A percentile compares a stretch with the other conserved stretches of the same genome.
Evolutionary conservation across 2,888 invertebrate genomes (phyloP).

Genomic region (Ichneumoninae sp.): DNA sequence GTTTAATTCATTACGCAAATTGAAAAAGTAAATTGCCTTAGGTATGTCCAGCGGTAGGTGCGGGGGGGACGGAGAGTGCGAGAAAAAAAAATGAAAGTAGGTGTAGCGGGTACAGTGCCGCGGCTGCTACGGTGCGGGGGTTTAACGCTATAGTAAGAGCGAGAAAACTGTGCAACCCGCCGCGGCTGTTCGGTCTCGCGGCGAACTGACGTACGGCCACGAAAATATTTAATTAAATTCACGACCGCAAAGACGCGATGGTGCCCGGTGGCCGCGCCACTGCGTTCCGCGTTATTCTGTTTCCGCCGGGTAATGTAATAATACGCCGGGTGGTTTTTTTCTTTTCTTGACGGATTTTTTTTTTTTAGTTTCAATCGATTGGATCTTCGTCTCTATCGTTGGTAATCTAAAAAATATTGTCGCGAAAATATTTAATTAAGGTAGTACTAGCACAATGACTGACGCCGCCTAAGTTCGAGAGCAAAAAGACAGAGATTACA

Average conservation of each 20-base stretch:
- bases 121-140: background rate
- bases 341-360: background rate
- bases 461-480: too few species aligned
- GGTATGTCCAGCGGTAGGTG: slow-evolving; percentile 70
- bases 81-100: slow-evolving; percentile 46
- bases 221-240: slow-evolving; percentile 84
- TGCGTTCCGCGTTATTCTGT: slow-evolving; percentile 39
- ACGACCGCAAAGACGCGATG: slow-evolving; percentile 79
- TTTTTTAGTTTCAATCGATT: slow-evolving; percentile 23
- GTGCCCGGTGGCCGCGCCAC: slow-evolving; percentile 42
- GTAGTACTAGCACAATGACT: too few species aligned
- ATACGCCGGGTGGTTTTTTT: slow-evolving; percentile 14
- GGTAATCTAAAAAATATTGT: slow-evolving; percentile 5
- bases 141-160: slow-evolving; percentile 9
- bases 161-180: slow-evolving; percentile 18
- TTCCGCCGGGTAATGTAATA: slow-evolving; percentile 27
- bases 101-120: slow-evolving; percentile 3
- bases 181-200: slow-evolving; percentile 54
- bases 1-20: slow-evolving; percentile 83
- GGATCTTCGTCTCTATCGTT: slow-evolving; percentile 11
- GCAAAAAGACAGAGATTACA: too few species aligned
- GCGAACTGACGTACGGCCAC: slow-evolving; percentile 79
- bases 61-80: slow-evolving; percentile 22
- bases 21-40: slow-evolving; percentile 83
- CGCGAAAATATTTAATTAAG: too few species aligned